Conservation (phyloP, 1,140 invertebrate genomes). For the Littorina saxatilis region DNA sequence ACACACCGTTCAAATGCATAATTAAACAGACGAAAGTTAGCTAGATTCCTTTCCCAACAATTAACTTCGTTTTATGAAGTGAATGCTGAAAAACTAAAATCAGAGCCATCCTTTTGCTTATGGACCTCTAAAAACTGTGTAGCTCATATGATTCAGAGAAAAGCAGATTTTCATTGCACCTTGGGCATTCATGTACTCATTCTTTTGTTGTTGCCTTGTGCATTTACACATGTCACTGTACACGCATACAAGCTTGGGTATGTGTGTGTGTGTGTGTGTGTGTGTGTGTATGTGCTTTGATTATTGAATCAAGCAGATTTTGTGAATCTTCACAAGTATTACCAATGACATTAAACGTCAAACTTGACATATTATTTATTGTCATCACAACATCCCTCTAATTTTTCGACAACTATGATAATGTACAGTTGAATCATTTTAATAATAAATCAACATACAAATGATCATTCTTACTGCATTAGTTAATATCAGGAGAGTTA, state of each 20-base stretch:
- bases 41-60: background rate
- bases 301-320: too few species aligned
- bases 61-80: background rate
- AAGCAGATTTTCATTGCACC: background rate
- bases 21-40: background rate
- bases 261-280: constrained; percentile 21
- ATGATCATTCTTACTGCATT: too few species aligned
- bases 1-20: too few species aligned
- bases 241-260: background rate
- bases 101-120: background rate
- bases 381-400: too few species aligned
- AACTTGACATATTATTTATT: too few species aligned
- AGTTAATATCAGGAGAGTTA: too few species aligned
- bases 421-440: too few species aligned
- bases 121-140: background rate
- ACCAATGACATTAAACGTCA: too few species aligned
- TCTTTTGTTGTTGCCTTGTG: background rate
- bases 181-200: background rate
- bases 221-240: constrained; percentile 1
- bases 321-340: background rate
- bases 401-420: too few species aligned
- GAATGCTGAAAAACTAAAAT: background rate
- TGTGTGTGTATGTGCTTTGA: background rate
- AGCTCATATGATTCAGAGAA: background rate
- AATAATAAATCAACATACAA: too few species aligned